Evolutionary conservation across 2,888 invertebrate species (phyloP).

Genomic region (Drosophila kambysellisi): DNA sequence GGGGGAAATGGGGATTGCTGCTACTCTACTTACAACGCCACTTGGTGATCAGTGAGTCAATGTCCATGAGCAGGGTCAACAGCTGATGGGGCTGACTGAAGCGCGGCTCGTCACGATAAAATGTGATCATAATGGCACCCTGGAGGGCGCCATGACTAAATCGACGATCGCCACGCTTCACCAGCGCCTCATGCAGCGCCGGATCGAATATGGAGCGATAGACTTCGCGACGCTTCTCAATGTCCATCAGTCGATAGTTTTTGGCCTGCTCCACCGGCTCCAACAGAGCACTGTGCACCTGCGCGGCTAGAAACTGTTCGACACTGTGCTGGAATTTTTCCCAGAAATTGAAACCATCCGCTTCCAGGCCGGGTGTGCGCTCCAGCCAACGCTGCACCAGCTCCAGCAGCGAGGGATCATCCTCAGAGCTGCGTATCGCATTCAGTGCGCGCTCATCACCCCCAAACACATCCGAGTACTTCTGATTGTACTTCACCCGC

Average conservation of each 20-base stretch:
- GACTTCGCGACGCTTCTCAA: slow-evolving; percentile 92
- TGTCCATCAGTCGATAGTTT: slow-evolving; percentile 89
- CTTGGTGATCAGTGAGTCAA: slow-evolving; percentile 98
- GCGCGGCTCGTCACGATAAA: slow-evolving; percentile 98
- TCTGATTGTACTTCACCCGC: slow-evolving; percentile 96
- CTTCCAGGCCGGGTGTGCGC: slow-evolving; percentile 95
- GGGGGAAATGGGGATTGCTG: not conserved
- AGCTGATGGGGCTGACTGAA: slow-evolving; percentile 99
- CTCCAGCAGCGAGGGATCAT: slow-evolving; percentile 93
- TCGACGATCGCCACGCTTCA: slow-evolving; percentile 90
- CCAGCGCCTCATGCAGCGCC: slow-evolving; percentile 92
- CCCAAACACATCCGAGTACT: slow-evolving; percentile 94
- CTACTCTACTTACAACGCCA: slow-evolving; percentile 94
- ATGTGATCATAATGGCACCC: slow-evolving; percentile 98
- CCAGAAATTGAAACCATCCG: slow-evolving; percentile 96
- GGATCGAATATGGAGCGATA: slow-evolving; percentile 96
- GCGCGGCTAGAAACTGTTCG: slow-evolving; percentile 89
- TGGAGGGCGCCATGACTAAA: slow-evolving; percentile 96
- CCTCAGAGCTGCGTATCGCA: slow-evolving; percentile 89
- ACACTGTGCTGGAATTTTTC: slow-evolving; percentile 93
- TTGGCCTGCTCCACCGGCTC: slow-evolving; percentile 88
- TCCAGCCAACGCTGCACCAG: slow-evolving; percentile 97
- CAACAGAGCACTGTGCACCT: slow-evolving; percentile 86
- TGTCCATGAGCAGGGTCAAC: slow-evolving; percentile 97
- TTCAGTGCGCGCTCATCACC: slow-evolving; percentile 88